Evolutionary conservation across 1,140 invertebrate genomes (phyloP), one percentile per base, ranked within the genome.

Genomic region (Drosophila asahinai): DNA sequence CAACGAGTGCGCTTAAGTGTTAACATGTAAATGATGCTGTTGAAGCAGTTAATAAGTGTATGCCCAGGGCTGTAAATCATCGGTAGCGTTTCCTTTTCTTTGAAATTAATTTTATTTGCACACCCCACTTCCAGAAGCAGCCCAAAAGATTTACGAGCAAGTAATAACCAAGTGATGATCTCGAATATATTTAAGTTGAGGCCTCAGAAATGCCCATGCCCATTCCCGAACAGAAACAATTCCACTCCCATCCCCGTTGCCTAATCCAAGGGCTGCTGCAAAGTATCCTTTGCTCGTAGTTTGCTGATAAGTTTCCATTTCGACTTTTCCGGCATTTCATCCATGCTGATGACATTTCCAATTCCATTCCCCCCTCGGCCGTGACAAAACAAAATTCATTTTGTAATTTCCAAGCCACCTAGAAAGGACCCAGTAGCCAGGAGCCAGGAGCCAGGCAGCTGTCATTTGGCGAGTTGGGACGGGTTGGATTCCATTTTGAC

Each of bases 11-110:
- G 80, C 77, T 89, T 91, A 92, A 92, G 86, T 92, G 91, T 92
- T 92, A 92, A 92, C 91, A 92, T 82, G 91, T 91, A 92, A 92
- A 92, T 92, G 83, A 92, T 91, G 83, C 77, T 86, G 78, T 77
- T 68, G 76, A 60, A 74, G 77, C 65, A 86, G 86, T 90, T 90
- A 90, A 90, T 90, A 91, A 91, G 84, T 89, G 81, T 75, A 65
- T 81, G 45, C 73, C 76, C 68, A 70, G 81, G 72, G 67, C 68
- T 74, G 79, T 90, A 90, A 90, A 90, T 90, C 86, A 89, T 79
- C 45, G 42, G 22, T 27, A 77, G 57, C 62, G 66, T 65, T 87
- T 87, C 83, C 83, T 72, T 45, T 27, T 58, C 65, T 61, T 58
- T 33, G 52, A 83, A 83, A 79, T 83, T 83, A 83, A 83, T 83